Percentiles rank a stretch among this genome's conserved stretches.
phyloP scores from a whole-genome alignment of 2,113 vertebrate genomes.

The Tenrec ecaudatus region DNA sequence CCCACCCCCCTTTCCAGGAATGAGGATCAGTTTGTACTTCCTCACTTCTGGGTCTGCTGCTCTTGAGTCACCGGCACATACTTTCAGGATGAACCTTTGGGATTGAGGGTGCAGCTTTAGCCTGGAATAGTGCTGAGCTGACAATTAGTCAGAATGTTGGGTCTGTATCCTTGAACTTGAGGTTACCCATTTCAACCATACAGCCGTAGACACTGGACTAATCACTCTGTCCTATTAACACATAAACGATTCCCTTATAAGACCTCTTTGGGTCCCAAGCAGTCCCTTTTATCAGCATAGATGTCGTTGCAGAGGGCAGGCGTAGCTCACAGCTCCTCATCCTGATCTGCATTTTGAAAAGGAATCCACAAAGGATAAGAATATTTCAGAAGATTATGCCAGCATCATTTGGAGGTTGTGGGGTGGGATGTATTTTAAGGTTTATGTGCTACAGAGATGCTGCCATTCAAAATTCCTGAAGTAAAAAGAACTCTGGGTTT shows the following conservation, averaged over 20 bases:
- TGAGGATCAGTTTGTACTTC: neutral
- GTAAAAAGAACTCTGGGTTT: slow-evolving; percentile 41
- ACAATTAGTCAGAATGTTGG: neutral
- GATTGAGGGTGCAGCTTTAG: neutral
- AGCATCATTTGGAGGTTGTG: neutral
- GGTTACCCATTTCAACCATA: neutral
- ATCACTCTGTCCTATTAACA: neutral
- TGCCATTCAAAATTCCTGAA: slow-evolving; percentile 70
- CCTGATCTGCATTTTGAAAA: slow-evolving; percentile 5
- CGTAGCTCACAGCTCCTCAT: neutral
- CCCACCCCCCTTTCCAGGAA: neutral
- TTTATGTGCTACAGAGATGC: slow-evolving; percentile 48
- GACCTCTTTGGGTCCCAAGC: neutral
- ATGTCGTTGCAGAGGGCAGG: neutral
- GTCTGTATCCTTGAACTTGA: slow-evolving; percentile 2
- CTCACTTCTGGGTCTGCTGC: neutral
- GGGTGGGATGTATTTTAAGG: neutral
- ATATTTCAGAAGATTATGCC: neutral
- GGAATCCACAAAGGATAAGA: neutral
- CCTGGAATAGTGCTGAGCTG: neutral
- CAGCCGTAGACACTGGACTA: neutral
- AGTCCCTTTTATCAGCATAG: neutral
- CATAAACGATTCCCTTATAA: neutral
- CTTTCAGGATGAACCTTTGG: slow-evolving; percentile 28
- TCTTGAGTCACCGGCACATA: neutral